Base-by-base conservation (phyloP, 2,888 invertebrate species). In the Lymantria dispar region DNA sequence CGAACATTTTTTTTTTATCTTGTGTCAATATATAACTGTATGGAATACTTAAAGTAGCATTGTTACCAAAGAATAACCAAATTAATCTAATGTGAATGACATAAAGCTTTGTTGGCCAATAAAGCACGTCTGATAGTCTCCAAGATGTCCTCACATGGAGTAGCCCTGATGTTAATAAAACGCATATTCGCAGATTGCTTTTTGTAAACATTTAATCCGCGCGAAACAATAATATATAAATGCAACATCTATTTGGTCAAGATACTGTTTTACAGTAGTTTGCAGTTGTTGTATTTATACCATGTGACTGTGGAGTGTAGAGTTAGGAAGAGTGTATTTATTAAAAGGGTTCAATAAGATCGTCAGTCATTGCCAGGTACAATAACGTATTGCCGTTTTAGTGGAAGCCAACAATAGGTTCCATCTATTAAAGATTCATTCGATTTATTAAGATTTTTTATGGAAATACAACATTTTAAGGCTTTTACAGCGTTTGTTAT, bases 121-220 rank as follows among this genome's bases (percentile, higher is more conserved):
- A 75, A 83, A 83, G 83, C 84, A 66, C 63, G 58, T 64, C 58
- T 49, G 64, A 71, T 74, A 40, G 46, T 67, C 83, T 85, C 84
- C 85, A 83, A 74, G 58, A 56, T 48, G 83, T 85, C 80, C 64
- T 64, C 67, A 63, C 58, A 70, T 84, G 85, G 84, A 86, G 85
- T 38, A n/a, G 1, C 14, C 40, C 15, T 83, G 70, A 62, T 68
- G 55, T 47, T 59, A 30, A 58, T 68, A 64, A 60, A 54, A 56
- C 43, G 59, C 46, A 46, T 58, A 48, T 50, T 60, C 37, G 52
- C 43, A 50, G 41, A 43, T 46, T 43, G 41, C 44, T 45, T 56
- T 43, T 50, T 45, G 43, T 47, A 14, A 38, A 14, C 40, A 14
- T 40, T 40, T 14, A 38, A 10, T 40, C 9, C 14, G 14, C n/a